Evolutionary conservation across 2,888 invertebrate species (phyloP).

Genomic region (Hermaeophaga mercurialis): DNA sequence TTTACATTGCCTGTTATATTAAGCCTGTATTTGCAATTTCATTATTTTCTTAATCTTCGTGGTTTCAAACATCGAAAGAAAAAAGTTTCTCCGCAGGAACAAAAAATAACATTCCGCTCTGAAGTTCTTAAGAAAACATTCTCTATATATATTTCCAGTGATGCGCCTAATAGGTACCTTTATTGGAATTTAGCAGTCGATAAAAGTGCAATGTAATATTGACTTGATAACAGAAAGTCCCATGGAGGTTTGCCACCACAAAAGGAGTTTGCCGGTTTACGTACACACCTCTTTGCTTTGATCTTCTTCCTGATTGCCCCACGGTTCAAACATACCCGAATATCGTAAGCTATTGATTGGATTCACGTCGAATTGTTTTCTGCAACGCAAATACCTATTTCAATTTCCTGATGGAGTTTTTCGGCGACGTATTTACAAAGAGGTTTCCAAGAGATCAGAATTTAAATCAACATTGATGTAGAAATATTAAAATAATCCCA

Average conservation of each 20-base stretch:
- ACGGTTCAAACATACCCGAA: constrained; percentile 13
- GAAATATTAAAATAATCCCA: too few relatives aligned
- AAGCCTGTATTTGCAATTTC: too few relatives aligned
- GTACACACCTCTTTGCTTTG: constrained; percentile 52
- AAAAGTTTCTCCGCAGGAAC: too few relatives aligned
- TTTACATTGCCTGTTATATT: too few relatives aligned
- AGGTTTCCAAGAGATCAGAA: too few relatives aligned
- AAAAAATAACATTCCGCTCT: neutral
- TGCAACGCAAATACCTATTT: too few relatives aligned
- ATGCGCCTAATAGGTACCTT: constrained; percentile 23
- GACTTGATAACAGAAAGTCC: constrained; percentile 41
- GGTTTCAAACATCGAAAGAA: too few relatives aligned
- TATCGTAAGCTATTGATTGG: constrained; percentile 7
- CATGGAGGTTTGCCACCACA: constrained; percentile 39
- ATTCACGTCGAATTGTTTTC: constrained; percentile 7
- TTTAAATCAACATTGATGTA: too few relatives aligned
- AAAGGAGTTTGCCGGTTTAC: constrained; percentile 51
- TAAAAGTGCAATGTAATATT: constrained; percentile 38
- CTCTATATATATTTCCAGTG: constrained; percentile 9
- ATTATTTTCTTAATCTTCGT: too few relatives aligned
- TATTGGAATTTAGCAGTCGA: constrained; percentile 27
- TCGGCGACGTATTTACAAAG: too few relatives aligned
- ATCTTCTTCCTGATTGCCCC: constrained; percentile 49
- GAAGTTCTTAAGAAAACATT: constrained; percentile 13
- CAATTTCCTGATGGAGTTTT: too few relatives aligned